Evolutionary conservation across 1,140 invertebrate species (phyloP), one percentile per base, ranked within the genome.

Genomic region (Drosophila littoralis): DNA sequence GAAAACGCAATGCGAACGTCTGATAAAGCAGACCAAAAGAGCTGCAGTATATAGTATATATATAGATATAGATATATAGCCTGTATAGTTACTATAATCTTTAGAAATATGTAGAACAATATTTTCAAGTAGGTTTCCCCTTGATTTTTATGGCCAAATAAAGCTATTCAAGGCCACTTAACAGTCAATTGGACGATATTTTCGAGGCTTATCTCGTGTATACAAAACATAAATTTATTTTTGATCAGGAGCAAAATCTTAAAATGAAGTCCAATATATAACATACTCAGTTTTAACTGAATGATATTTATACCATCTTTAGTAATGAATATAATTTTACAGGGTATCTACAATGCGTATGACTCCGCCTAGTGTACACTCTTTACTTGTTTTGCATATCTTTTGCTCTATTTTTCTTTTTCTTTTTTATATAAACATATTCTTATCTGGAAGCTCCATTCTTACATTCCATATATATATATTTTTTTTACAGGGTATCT

Each of bases 1-100:
- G 48, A 45, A 52, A 69, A 52, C 35, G 46, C 38, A 51, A 69
- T 28, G 33, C 17, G 32, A 67, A 46, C 38, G 59, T 61, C 46
- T 75, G 59, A 57, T 57, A 59, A 65, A n/a, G 15, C 54, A 28
- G 33, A 7, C 13, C 10, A 57, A 10, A 46, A 60, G 32, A 60
- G 7, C 32, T 63, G 17, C 33, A 63, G 4, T 28, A 22, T 2
- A 36, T 6, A 51, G n/a, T 63, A 40, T 9, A 63, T 38, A 32
- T 6, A 46, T 48, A 63, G n/a, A 15, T 28, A 28, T 57, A 12
- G 2, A 8, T 15, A 17, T 28, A 9, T 43, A 8, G 42, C 10
- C 7, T 43, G 5, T 28, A 28, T 28, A 28, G 22, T 28, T 28
- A 5, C 22, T 8, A n/a, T 46, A 46, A 46, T 46, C 43, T 17